phyloP scores from a whole-genome alignment of 2,797 vertebrate species.

The Prunella strophiata region DNA sequence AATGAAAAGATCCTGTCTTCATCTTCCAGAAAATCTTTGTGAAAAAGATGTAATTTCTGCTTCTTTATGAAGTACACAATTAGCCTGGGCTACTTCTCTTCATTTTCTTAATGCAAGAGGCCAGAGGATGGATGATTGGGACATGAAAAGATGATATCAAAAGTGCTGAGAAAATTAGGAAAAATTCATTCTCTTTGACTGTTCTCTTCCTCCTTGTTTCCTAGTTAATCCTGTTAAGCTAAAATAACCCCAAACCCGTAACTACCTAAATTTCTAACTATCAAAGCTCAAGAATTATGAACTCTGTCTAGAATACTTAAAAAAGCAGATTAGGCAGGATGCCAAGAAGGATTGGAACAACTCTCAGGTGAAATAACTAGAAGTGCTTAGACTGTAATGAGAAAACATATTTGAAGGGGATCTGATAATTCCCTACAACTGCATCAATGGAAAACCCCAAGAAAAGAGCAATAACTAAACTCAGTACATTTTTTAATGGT shows the following conservation, averaged over 20 bases:
- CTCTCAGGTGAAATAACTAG: not conserved
- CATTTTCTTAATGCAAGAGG: not conserved
- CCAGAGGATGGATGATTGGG: not conserved
- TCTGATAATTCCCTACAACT: not conserved
- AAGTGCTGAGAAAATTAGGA: not conserved
- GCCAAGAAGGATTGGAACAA: not conserved
- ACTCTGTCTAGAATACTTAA: not conserved
- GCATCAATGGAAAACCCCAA: not conserved
- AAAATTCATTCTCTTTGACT: not conserved
- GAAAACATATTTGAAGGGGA: not conserved
- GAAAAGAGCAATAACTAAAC: not conserved
- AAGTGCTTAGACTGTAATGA: not conserved
- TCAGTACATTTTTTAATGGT: not conserved
- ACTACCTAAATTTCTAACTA: not conserved
- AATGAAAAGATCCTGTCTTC: not conserved
- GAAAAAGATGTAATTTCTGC: not conserved
- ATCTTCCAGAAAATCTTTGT: not conserved
- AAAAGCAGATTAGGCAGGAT: not conserved
- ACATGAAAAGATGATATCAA: not conserved
- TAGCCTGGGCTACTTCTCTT: not conserved
- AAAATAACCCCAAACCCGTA: not conserved
- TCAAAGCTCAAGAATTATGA: not conserved
- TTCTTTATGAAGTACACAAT: not conserved
- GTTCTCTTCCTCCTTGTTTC: not conserved
- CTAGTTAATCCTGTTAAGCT: not conserved